Evolutionary conservation across 2,797 vertebrate species (phyloP).

Genomic region (Crocidura indochinensis): DNA sequence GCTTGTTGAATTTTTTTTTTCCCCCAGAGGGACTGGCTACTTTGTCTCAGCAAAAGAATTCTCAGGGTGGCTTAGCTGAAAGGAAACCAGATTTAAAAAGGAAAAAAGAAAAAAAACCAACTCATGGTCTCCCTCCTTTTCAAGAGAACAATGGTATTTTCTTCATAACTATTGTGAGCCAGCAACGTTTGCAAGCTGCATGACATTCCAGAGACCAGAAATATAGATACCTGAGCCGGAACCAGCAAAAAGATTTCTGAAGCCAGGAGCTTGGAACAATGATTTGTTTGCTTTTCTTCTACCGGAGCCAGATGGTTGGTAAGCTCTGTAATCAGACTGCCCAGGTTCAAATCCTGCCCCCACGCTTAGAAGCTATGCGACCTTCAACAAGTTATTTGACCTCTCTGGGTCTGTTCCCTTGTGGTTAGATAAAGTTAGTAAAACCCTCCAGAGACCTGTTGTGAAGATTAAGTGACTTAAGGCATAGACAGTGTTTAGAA

Average conservation of each 20-base stretch:
- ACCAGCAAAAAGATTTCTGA: constrained; percentile 31
- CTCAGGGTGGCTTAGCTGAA: constrained; percentile 44
- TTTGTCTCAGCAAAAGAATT: constrained; percentile 68
- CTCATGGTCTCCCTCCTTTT: background rate
- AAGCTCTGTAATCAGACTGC: constrained; percentile 31
- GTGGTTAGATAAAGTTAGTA: constrained; percentile 59
- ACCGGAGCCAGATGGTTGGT: background rate
- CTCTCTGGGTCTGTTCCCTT: constrained; percentile 35
- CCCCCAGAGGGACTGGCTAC: background rate
- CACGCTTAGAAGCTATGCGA: constrained; percentile 50
- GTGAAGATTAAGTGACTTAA: constrained; percentile 42
- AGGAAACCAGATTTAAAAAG: background rate
- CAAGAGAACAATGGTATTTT: constrained; percentile 40
- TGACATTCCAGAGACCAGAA: constrained; percentile 49
- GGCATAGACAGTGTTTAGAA: constrained; percentile 35
- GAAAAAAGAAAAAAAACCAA: background rate
- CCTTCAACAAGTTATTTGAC: constrained; percentile 68
- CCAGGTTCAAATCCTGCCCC: constrained; percentile 67
- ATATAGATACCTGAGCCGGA: constrained; percentile 3
- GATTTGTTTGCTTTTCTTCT: constrained; percentile 62
- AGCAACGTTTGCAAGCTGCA: constrained; percentile 36
- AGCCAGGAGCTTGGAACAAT: background rate
- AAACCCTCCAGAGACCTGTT: constrained; percentile 7
- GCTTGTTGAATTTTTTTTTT: background rate
- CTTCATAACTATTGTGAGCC: constrained; percentile 5